A percentile compares a stretch with the other conserved stretches of the same genome.
These are phyloP conservation scores for Clarias macrocephalus DNA, from an alignment of 2,113 vertebrate genomes.

Conservation along the genomic window DNA sequence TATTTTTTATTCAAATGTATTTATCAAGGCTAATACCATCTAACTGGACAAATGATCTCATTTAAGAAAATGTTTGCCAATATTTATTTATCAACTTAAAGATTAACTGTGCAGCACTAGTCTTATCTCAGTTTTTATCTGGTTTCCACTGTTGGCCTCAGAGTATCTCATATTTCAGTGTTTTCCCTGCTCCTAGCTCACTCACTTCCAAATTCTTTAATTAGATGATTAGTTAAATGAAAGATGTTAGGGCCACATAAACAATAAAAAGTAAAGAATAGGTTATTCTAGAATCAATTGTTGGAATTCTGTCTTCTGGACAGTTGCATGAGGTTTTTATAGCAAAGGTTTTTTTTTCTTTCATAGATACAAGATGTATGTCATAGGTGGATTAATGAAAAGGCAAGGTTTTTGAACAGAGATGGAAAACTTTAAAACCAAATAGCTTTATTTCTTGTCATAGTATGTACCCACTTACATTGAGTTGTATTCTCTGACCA, in stretches of 20 bases:
- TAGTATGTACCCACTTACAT: background rate
- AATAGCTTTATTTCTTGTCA: background rate
- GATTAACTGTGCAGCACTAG: too few species aligned
- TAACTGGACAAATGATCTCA: too few species aligned
- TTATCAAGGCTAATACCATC: too few species aligned
- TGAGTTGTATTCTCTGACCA: background rate
- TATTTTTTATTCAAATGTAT: too few species aligned
- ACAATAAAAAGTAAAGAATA: background rate
- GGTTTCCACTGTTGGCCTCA: background rate
- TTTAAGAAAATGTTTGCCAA: too few species aligned
- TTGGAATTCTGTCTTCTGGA: background rate
- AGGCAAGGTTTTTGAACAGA: background rate
- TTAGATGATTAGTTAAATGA: background rate
- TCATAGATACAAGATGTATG: background rate
- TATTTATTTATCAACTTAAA: too few species aligned
- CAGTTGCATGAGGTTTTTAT: background rate
- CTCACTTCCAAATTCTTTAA: background rate
- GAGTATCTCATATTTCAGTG: background rate
- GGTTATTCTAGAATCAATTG: background rate
- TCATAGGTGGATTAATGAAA: background rate
- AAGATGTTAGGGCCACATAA: background rate
- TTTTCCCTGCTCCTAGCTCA: background rate
- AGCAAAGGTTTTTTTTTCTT: background rate
- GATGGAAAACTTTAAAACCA: background rate
- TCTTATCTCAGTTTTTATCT: background rate